Evolutionary conservation across 2,797 vertebrate genomes (phyloP), one percentile per base, ranked within the genome.

Genomic region (Clarias laeviceps): DNA sequence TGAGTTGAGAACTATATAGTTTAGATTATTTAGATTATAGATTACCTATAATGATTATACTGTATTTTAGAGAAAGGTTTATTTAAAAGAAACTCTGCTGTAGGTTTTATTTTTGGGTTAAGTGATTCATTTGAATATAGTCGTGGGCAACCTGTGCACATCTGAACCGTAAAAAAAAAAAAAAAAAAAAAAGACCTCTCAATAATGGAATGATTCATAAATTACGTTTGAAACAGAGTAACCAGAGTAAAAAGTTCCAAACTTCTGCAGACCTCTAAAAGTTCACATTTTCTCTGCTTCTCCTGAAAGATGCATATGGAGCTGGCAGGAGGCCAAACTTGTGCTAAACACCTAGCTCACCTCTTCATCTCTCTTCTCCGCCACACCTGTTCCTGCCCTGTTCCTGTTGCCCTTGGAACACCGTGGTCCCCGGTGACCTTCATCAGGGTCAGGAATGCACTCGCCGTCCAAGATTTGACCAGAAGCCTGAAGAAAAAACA

Each of bases 331-430:
- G 61, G 61, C 86, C 79, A 77, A 77, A 50, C 57, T 50, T 82
- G 61, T 79, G 86, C 80, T 84, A 84, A 65, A 85, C 62, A 82
- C 79, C 73, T 8, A 68, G 77, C 82, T 86, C 77, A 65, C 81
- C 85, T 66, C 79, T 40, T 65, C 64, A 37, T 82, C 70, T 81
- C 87, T 37, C 87, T 70, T 62, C 65, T 61, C 57, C 56, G 65
- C 80, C 78, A 74, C 79, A 85, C 66, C 66, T 84, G 86, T 84
- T 84, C 32, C 68, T 77, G 7, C 56, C 86, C 82, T 77, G 64
- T 85, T 50, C 11, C 76, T 88, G 61, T 87, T 88, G 81, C 66
- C 84, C 69, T 90, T 89, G 88, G 86, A 91, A 87, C 84, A 45
- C 29, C 62, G 57, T 86, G 74, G 84, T 70, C 87, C 80, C 85